A percentile compares a stretch with the other conserved stretches of the same genome.
These are phyloP conservation scores for Pyralis farinalis DNA, from an alignment of 2,888 invertebrate genomes.

Conservation along the genomic window DNA sequence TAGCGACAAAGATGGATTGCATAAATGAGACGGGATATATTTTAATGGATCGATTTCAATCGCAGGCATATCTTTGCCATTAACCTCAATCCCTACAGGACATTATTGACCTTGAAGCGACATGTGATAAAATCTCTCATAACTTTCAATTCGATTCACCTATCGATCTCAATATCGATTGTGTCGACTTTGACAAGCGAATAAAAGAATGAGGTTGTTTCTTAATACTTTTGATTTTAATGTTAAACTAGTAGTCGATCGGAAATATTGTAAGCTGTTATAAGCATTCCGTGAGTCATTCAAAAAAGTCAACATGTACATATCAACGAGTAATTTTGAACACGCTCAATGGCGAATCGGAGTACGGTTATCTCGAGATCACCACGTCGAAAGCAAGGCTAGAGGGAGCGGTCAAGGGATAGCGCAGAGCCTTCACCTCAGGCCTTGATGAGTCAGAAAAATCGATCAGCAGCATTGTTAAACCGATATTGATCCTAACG, in stretches of 20 bases:
- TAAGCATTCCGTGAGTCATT: neutral
- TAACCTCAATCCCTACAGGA: conserved; percentile 65
- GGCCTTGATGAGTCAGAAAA: conserved; percentile 60
- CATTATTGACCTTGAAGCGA: conserved; percentile 52
- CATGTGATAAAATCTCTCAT: conserved; percentile 48
- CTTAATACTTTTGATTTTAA: conserved; percentile 9
- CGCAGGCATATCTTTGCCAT: conserved; percentile 43
- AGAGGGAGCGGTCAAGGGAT: conserved; percentile 72
- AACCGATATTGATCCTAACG: conserved; percentile 58
- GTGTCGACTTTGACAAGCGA: conserved; percentile 28
- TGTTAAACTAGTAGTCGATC: conserved; percentile 8
- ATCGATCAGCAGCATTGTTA: conserved; percentile 47
- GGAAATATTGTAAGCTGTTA: neutral
- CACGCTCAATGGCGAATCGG: conserved; percentile 32
- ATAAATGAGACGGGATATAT: conserved; percentile 31
- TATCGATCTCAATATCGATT: conserved; percentile 25
- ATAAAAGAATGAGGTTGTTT: conserved; percentile 27
- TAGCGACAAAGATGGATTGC: conserved; percentile 35
- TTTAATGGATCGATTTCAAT: conserved; percentile 48
- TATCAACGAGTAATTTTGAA: conserved; percentile 39
- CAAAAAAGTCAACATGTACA: conserved; percentile 24
- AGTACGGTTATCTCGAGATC: conserved; percentile 50
- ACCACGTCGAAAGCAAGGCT: conserved; percentile 68
- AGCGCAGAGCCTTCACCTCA: conserved; percentile 58
- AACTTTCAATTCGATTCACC: conserved; percentile 34